Base-by-base conservation (phyloP, 2,113 vertebrate species). In the Lonchura striata region DNA sequence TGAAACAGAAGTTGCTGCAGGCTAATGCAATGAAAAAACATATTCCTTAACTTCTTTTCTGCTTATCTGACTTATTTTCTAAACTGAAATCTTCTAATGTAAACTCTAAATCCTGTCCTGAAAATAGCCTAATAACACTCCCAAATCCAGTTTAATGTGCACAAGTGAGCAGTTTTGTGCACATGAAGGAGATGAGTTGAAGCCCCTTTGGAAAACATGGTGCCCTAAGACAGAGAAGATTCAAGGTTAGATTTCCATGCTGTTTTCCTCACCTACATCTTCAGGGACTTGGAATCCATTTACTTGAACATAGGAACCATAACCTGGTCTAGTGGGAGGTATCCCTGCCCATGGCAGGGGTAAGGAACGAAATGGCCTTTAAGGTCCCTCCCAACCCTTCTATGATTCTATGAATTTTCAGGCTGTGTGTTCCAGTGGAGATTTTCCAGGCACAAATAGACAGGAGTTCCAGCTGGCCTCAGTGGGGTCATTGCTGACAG, bases 1-100 rank as follows among this genome's bases (percentile, higher is more conserved):
- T 24, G 92, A 93, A 96, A 88, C 77, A 91, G 65, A 83, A 89
- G 64, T 35, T 76, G 83, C 75, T 92, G 85, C 60, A 82, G 71
- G 77, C 17, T 70, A 66, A 30, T 52, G 13, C 33, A 72, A 64
- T 66, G 50, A 86, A 82, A 70, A 81, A 39, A 1, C 19, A 41
- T 33, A 30, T 79, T 76, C 74, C 57, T 61, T 71, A 39, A 15
- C n/a, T 87, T 53, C 28, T 65, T 76, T 87, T 50, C 82, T 84
- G 37, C 24, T 92, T 88, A 25, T 70, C 61, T 77, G 74, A 13
- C 28, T 80, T 63, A 21, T 72, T 88, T 65, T 65, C 57, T 44
- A 66, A 61, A 61, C 30, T 7, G 41, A 85, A 91, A 19, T 69
- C n/a, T 94, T 71, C 50, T 9, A 7, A 59, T 20, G 15, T 28